Conservation (phyloP, 2,113 vertebrate species). For the Zosterops hypoxanthus region DNA sequence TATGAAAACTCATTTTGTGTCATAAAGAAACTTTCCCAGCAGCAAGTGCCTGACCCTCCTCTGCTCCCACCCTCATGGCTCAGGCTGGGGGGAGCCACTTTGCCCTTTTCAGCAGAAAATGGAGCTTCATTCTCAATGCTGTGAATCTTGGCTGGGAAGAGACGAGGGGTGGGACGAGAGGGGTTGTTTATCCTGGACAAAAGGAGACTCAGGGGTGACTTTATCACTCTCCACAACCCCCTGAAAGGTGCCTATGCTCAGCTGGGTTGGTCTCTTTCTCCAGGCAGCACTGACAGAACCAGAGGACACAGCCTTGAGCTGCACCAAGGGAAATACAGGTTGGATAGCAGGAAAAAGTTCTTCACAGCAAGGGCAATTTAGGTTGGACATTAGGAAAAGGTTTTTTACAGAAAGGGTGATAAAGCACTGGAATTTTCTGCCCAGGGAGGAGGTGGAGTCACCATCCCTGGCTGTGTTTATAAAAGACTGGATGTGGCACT, state of each 20-base stretch:
- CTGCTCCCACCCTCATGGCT: fast-evolving
- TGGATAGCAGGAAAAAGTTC: not conserved
- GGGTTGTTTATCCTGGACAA: not conserved
- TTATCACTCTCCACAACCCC: fast-evolving
- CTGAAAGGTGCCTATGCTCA: not conserved
- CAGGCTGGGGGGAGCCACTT: not conserved
- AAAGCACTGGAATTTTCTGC: not conserved
- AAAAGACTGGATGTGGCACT: not conserved
- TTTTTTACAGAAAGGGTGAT: fast-evolving
- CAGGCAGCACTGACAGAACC: not conserved
- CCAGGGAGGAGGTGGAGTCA: fast-evolving
- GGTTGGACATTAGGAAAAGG: not conserved
- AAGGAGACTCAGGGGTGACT: not conserved
- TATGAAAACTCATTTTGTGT: not conserved
- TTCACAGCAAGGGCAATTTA: not conserved
- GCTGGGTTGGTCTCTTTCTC: not conserved
- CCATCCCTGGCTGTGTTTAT: not conserved
- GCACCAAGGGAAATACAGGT: fast-evolving
- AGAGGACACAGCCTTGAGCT: not conserved
- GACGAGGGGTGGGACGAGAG: no score
- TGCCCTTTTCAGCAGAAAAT: not conserved
- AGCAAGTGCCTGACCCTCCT: fast-evolving
- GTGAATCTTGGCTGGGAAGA: not conserved
- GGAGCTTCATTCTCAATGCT: fast-evolving
- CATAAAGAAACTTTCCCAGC: not conserved